Evolutionary conservation across 2,113 vertebrate species (phyloP), one percentile per base, ranked within the genome.

Genomic region (Eulacestoma nigropectus): DNA sequence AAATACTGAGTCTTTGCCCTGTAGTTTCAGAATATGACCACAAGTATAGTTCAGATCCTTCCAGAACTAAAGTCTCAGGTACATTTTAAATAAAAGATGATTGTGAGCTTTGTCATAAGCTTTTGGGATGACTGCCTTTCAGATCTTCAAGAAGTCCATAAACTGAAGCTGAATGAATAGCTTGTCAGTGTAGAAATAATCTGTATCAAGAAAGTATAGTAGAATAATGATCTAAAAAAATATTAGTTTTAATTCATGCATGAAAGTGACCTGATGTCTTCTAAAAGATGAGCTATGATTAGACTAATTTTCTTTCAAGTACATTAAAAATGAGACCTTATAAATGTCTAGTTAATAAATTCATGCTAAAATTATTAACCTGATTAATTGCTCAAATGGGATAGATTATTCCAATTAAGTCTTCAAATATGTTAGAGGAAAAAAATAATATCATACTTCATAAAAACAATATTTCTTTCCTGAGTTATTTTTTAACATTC

Each of bases 351-450:
- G 32, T 42, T 89, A 93, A 93, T 83, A 93, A 96, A 92, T 76
- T 53, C 11, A 35, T 95, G 46, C 63, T 91, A 84, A 91, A 95
- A 96, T 89, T 87, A 79, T 89, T 87, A 94, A 91, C 67, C 35
- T 89, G 52, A 89, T 89, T 92, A 96, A 87, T 91, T 95, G 47
- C 26, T 85, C 35, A 91, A 88, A 74, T 44, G 22, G 10, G 8
- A 27, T 73, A 91, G 33, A 84, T 85, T 76, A 87, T 80, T 87
- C 35, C 30, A 60, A n/a, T 85, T 82, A 91, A 91, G 33, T 73
- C 21, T 82, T 39, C 42, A 83, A 89, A 46, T 73, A 60, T 23
- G 25, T 63, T 87, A 56, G 44, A 84, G 7, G 32, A 75, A 81
- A 84, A 82, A 84, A 85, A 16, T 37, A 16, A 23, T 46, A 89